A percentile compares a stretch with the other conserved stretches of the same genome.
Conservation (phyloP, 64 coral and sea anemone species). For the Orbicella faveolata region DNA sequence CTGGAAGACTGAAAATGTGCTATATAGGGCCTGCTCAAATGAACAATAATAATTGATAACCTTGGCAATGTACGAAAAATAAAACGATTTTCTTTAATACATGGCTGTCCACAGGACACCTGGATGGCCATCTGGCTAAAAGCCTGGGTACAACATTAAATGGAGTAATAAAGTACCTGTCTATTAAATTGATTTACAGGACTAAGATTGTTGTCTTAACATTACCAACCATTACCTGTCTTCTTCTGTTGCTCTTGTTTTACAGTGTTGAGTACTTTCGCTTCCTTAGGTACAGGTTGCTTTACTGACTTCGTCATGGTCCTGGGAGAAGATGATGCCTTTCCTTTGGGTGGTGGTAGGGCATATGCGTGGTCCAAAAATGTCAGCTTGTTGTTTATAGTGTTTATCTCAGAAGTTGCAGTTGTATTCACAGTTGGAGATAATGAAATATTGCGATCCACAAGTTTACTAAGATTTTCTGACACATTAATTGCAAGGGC, state of each 20-base stretch:
- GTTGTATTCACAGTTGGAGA: neutral
- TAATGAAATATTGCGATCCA: neutral
- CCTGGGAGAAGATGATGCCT: neutral
- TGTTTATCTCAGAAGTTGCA: slow-evolving; percentile 57
- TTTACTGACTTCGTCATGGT: slow-evolving; percentile 31
- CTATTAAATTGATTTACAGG: no score
- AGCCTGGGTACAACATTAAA: no score
- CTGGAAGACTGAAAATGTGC: no score
- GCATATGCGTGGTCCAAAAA: slow-evolving; percentile 89
- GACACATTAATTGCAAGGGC: neutral
- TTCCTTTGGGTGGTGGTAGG: slow-evolving; percentile 58
- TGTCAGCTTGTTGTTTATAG: slow-evolving; percentile 77
- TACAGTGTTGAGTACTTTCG: slow-evolving; percentile 13
- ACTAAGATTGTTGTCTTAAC: no score
- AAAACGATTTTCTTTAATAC: no score
- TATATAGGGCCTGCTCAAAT: no score
- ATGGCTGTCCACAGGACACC: no score
- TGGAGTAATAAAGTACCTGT: no score
- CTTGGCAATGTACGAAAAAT: no score
- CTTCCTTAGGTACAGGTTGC: neutral
- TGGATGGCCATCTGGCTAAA: no score
- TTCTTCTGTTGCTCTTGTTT: slow-evolving; percentile 41
- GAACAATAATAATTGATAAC: no score
- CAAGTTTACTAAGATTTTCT: slow-evolving; percentile 32
- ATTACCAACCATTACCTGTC: neutral